phyloP scores from a whole-genome alignment of 2,797 vertebrate species.

The Tolypeutes matacus region DNA sequence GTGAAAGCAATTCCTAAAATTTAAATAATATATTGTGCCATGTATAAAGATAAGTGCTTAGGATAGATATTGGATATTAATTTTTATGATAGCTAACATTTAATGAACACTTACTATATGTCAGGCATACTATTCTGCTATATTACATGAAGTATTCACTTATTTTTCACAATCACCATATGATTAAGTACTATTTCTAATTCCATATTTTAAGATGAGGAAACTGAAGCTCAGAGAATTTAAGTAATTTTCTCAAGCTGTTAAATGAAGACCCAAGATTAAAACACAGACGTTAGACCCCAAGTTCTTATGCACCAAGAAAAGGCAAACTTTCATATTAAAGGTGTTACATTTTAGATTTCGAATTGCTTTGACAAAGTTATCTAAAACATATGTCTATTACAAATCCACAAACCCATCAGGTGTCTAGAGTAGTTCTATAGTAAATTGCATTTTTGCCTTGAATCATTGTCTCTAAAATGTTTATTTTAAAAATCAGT shows the following conservation, averaged over 20 bases:
- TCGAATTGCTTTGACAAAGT: background rate
- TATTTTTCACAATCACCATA: background rate
- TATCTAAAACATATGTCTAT: background rate
- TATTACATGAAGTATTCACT: background rate
- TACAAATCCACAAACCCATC: background rate
- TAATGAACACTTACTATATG: conserved; percentile 6
- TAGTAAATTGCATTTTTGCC: background rate
- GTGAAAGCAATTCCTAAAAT: background rate
- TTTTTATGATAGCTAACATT: conserved; percentile 13
- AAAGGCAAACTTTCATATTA: background rate
- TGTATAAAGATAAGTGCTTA: background rate
- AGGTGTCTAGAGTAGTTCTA: background rate
- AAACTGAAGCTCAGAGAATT: background rate
- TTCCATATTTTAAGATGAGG: background rate
- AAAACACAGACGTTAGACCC: background rate
- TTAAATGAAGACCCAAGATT: background rate
- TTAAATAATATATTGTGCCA: background rate
- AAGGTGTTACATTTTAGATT: background rate
- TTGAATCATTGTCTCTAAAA: background rate
- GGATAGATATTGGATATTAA: background rate
- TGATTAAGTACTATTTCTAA: background rate
- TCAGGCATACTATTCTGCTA: background rate
- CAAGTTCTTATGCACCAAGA: background rate
- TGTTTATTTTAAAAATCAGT: background rate
- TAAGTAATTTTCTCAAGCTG: background rate